These are phyloP conservation scores for Crenuchus spilurus DNA, from an alignment of 2,797 vertebrate genomes.

Conservation along the genomic window DNA sequence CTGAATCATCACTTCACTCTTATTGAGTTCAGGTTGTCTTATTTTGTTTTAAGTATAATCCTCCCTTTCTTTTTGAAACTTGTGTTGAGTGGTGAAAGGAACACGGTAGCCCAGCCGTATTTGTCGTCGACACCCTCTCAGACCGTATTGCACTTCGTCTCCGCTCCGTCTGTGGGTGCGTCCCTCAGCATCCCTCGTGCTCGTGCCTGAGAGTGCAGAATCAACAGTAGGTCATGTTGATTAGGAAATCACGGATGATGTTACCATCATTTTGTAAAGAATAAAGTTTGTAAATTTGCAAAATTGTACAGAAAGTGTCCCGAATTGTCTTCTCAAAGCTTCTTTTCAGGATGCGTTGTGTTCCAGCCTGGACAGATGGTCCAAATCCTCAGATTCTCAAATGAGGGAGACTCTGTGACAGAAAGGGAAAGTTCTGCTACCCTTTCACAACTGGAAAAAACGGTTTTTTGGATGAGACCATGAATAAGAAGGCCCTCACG, in stretches of 20 bases:
- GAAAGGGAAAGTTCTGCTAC: too few relatives aligned
- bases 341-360: background rate
- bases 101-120: slow-evolving; percentile 7
- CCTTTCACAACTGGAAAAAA: too few relatives aligned
- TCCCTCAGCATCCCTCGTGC: background rate
- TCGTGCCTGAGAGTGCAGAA: background rate
- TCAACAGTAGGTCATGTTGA: background rate
- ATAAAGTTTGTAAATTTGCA: slow-evolving; percentile 55
- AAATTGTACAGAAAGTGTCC: slow-evolving; percentile 1
- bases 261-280: slow-evolving; percentile 42
- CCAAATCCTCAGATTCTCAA: background rate
- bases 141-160: slow-evolving; percentile 35
- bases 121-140: background rate
- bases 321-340: too few relatives aligned
- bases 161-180: background rate
- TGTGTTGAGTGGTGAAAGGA: slow-evolving; percentile 24
- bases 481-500: too few relatives aligned
- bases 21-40: background rate
- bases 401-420: too few relatives aligned
- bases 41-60: background rate
- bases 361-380: background rate
- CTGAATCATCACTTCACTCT: background rate
- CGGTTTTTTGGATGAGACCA: too few relatives aligned
- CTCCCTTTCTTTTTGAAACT: background rate
- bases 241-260: slow-evolving; percentile 14